These are phyloP conservation scores for Agrotis segetum DNA, from an alignment of 2,888 invertebrate species.

Conservation along the genomic window DNA sequence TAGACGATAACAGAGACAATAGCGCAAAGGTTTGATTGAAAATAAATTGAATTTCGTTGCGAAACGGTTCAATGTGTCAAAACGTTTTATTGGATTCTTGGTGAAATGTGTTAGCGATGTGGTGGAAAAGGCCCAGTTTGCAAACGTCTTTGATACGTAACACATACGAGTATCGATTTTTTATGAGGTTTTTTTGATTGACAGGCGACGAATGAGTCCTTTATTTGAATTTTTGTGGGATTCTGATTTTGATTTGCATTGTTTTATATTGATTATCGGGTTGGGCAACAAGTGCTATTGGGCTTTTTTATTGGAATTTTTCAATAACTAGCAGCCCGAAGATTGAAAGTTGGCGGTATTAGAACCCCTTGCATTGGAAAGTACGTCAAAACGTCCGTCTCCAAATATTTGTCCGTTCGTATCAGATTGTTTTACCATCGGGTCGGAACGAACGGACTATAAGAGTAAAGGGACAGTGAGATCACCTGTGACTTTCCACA, in stretches of 20 bases:
- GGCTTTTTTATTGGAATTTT: too few relatives aligned
- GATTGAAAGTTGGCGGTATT: too few relatives aligned
- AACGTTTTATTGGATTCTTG: conserved; percentile 56
- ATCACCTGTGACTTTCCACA: too few relatives aligned
- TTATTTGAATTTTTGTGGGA: not conserved
- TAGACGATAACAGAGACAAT: conserved; percentile 34
- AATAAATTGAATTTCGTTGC: conserved; percentile 62
- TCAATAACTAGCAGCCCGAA: too few relatives aligned
- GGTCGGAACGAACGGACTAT: too few relatives aligned
- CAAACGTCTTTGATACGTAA: not conserved
- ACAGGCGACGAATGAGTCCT: not conserved
- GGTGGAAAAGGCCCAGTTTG: conserved; percentile 5
- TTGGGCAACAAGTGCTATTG: too few relatives aligned
- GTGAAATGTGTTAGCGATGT: conserved; percentile 29
- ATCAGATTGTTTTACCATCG: too few relatives aligned
- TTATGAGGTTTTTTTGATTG: not conserved
- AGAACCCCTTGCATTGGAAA: too few relatives aligned
- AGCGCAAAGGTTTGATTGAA: conserved; percentile 57
- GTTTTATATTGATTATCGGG: not conserved
- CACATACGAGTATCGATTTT: not conserved
- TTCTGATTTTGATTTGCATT: not conserved
- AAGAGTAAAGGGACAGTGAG: too few relatives aligned
- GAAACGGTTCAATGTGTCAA: conserved; percentile 45
- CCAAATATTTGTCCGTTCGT: too few relatives aligned
- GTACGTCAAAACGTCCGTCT: too few relatives aligned